Evolutionary conservation across 1,140 invertebrate genomes (phyloP).

Genomic region (Panulirus ornatus): DNA sequence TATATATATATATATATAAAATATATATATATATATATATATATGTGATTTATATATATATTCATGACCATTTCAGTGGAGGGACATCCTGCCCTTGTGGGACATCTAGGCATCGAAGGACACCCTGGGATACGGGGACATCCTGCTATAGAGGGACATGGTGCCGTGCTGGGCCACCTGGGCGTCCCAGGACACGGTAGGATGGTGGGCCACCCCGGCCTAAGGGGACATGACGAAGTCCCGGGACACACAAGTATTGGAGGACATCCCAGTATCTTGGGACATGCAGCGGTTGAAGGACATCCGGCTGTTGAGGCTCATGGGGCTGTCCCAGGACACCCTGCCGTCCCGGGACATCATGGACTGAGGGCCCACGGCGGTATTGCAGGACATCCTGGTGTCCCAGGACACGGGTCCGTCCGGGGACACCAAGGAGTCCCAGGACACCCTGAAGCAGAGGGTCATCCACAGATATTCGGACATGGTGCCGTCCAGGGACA

Average conservation of each 20-base stretch:
- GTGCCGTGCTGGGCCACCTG: neutral
- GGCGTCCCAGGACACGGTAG: neutral
- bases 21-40: no score
- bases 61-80: no score
- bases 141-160: neutral
- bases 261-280: neutral
- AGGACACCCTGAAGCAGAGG: neutral
- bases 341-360: neutral
- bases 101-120: neutral
- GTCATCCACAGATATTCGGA: neutral
- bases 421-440: neutral
- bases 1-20: no score
- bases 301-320: neutral
- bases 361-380: neutral
- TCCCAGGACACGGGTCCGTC: neutral
- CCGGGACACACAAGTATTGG: neutral
- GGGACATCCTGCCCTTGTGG: neutral
- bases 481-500: neutral
- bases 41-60: no score
- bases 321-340: neutral
- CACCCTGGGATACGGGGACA: neutral
- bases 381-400: neutral
- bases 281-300: neutral
- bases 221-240: neutral
- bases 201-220: neutral